phyloP scores from a whole-genome alignment of 2,797 vertebrate species.

The Knipowitschia caucasica region DNA sequence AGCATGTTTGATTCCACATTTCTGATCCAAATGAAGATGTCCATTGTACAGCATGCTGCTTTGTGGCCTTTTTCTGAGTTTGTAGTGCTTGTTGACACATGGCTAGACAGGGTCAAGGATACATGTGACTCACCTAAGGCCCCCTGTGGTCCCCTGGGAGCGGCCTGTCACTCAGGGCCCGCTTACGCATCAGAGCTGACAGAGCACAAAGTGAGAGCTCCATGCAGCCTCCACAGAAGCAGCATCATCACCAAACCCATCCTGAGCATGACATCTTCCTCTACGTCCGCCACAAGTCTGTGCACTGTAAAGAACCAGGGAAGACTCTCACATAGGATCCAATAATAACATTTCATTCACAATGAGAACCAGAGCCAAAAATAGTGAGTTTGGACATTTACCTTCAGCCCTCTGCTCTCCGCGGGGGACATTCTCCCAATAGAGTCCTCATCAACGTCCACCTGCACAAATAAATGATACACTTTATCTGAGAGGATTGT shows the following conservation, averaged over 20 bases:
- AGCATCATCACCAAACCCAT: conserved; percentile 71
- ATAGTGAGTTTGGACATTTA: conserved; percentile 61
- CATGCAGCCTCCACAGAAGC: conserved; percentile 66
- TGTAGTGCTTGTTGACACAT: conserved; percentile 65
- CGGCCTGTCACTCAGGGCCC: conserved; percentile 71
- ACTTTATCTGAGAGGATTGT: conserved; percentile 44
- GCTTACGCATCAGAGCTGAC: conserved; percentile 74
- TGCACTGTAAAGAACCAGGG: conserved; percentile 39
- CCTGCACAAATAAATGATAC: conserved; percentile 38
- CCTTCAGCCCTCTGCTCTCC: conserved; percentile 44
- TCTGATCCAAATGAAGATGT: conserved; percentile 61
- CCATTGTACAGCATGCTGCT: conserved; percentile 55
- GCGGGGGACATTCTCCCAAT: conserved; percentile 33
- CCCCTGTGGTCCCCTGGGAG: conserved; percentile 63
- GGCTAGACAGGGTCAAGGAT: conserved; percentile 63
- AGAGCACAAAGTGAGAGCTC: conserved; percentile 73
- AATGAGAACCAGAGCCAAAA: conserved; percentile 53
- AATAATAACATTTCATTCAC: conserved; percentile 65
- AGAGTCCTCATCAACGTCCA: conserved; percentile 46
- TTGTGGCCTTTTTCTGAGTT: conserved; percentile 54
- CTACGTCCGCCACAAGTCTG: conserved; percentile 57
- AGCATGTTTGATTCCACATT: conserved; percentile 17
- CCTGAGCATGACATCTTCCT: conserved; percentile 74
- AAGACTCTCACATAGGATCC: conserved; percentile 53
- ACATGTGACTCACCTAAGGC: conserved; percentile 74